Evolutionary conservation across 2,797 vertebrate genomes (phyloP).

Genomic region (Diplodus sargus): DNA sequence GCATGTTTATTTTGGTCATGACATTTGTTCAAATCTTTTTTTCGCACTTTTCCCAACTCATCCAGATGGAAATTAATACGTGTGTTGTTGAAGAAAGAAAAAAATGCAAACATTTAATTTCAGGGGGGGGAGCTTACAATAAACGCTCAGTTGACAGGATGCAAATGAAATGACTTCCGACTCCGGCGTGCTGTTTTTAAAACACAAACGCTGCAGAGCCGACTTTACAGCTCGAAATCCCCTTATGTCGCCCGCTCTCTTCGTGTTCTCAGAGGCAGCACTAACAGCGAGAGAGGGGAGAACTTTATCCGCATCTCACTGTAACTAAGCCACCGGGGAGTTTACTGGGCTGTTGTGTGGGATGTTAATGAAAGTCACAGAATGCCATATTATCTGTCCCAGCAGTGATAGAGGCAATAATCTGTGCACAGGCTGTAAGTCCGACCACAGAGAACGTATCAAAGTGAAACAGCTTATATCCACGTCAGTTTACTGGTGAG

Average conservation of each 20-base stretch:
- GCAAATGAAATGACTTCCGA: slow-evolving; percentile 51
- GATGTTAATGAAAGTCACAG: slow-evolving; percentile 76
- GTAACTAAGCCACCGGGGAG: slow-evolving; percentile 72
- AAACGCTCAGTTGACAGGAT: slow-evolving; percentile 44
- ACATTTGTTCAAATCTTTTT: slow-evolving; percentile 51
- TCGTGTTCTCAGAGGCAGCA: slow-evolving; percentile 56
- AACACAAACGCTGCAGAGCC: slow-evolving; percentile 39
- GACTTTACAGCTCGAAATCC: slow-evolving; percentile 65
- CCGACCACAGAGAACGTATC: slow-evolving; percentile 66
- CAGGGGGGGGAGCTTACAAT: slow-evolving; percentile 1
- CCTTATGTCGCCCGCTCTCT: slow-evolving; percentile 59
- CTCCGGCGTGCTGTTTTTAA: slow-evolving; percentile 56
- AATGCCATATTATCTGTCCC: slow-evolving; percentile 77
- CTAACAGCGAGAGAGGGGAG: slow-evolving; percentile 44
- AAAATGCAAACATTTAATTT: slow-evolving; percentile 40
- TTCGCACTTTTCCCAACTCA: slow-evolving; percentile 37
- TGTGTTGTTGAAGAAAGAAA: slow-evolving; percentile 13
- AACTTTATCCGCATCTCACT: slow-evolving; percentile 65
- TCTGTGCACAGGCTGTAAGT: slow-evolving; percentile 62
- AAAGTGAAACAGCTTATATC: slow-evolving; percentile 67
- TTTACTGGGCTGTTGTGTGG: slow-evolving; percentile 70
- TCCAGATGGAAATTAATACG: slow-evolving; percentile 50
- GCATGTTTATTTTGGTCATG: slow-evolving; percentile 65
- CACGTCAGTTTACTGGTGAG: slow-evolving; percentile 65
- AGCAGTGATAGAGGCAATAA: slow-evolving; percentile 75